Conservation (phyloP, 2,113 vertebrate genomes). For the Neogale vison region DNA sequence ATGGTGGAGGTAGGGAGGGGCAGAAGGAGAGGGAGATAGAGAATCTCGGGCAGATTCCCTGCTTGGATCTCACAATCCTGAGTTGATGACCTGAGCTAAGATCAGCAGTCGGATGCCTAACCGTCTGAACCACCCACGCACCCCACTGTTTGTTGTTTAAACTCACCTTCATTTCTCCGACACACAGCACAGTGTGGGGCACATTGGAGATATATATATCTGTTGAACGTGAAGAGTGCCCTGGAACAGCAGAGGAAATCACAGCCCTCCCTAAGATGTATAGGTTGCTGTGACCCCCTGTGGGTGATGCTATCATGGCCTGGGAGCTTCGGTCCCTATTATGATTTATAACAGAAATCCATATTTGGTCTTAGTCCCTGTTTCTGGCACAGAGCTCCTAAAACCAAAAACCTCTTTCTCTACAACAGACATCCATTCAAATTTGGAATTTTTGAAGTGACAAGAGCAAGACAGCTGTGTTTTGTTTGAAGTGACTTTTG, state of each 20-base stretch:
- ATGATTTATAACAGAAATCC: neutral
- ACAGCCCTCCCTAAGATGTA: neutral
- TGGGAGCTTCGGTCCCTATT: neutral
- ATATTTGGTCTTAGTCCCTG: neutral
- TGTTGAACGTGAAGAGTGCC: neutral
- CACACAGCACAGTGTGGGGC: fast-evolving
- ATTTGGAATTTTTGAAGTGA: neutral
- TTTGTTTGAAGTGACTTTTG: neutral
- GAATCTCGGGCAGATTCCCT: neutral
- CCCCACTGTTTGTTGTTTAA: neutral
- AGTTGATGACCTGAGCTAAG: neutral
- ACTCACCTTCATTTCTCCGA: neutral
- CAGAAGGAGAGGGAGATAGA: neutral
- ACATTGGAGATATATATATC: neutral
- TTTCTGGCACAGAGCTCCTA: neutral
- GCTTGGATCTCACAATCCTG: neutral
- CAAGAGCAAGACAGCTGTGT: too few species aligned
- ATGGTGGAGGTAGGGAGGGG: neutral
- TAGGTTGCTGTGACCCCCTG: neutral
- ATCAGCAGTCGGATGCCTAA: neutral
- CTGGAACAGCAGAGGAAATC: neutral
- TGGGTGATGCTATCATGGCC: neutral
- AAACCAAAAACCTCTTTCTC: too few species aligned
- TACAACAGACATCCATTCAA: too few species aligned
- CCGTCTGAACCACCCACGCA: neutral